These are phyloP conservation scores for Sphinx pinastri DNA, from an alignment of 2,888 invertebrate species.

Conservation along the genomic window DNA sequence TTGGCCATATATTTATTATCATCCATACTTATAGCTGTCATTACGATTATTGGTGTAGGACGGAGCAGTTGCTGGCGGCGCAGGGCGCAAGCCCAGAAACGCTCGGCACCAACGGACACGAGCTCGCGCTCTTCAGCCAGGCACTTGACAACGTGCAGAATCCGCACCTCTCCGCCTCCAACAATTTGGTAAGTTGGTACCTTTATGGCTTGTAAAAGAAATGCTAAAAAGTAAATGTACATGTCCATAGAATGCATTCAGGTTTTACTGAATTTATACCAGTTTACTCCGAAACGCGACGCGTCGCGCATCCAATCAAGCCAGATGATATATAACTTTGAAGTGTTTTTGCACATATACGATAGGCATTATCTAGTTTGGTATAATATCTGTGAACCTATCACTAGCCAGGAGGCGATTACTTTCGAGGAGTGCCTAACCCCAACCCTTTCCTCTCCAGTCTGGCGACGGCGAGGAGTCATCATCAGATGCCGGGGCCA, in stretches of 20 bases:
- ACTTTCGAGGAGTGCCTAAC: background rate
- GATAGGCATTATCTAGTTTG: background rate
- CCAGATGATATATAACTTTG: too few species aligned
- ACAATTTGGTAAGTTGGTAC: conserved; percentile 68
- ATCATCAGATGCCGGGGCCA: conserved; percentile 92
- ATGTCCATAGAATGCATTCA: too few species aligned
- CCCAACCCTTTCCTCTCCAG: conserved; percentile 38
- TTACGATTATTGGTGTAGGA: conserved; percentile 70
- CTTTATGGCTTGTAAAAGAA: too few species aligned
- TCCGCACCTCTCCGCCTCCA: conserved; percentile 83
- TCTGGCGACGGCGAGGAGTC: conserved; percentile 90
- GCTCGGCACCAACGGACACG: conserved; percentile 85
- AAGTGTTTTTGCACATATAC: background rate
- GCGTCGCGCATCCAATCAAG: too few species aligned
- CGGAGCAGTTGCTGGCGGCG: conserved; percentile 73
- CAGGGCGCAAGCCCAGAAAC: conserved; percentile 84
- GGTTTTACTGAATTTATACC: too few species aligned
- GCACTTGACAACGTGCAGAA: conserved; percentile 89
- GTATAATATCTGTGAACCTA: too few species aligned
- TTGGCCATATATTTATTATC: too few species aligned
- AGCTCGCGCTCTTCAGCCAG: conserved; percentile 89
- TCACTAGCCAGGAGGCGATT: too few species aligned
- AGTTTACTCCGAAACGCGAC: too few species aligned
- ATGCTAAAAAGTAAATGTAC: too few species aligned
- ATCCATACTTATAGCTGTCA: conserved; percentile 50